phyloP scores from a whole-genome alignment of 2,797 vertebrate genomes.

The Acipenser ruthenus region DNA sequence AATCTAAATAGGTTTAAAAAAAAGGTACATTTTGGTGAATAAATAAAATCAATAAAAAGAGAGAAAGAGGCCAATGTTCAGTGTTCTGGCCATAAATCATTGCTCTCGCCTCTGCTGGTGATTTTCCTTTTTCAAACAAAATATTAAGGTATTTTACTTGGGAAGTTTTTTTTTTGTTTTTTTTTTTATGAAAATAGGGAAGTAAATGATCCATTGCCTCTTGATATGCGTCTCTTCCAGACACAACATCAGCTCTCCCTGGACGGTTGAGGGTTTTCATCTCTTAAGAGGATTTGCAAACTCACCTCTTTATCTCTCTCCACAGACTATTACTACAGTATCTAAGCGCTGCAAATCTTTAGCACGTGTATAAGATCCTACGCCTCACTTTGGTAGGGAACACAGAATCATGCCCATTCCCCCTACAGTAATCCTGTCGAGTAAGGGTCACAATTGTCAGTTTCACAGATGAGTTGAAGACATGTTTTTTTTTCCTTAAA shows the following conservation, averaged over 20 bases:
- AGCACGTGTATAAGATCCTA: not conserved
- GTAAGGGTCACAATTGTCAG: constrained; percentile 10
- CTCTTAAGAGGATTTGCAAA: constrained; percentile 23
- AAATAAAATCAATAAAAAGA: no score
- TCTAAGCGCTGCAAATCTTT: not conserved
- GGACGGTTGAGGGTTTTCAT: constrained; percentile 3
- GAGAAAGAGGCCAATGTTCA: no score
- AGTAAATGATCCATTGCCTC: not conserved
- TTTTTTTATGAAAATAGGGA: no score
- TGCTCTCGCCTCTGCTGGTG: no score
- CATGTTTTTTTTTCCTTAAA: no score
- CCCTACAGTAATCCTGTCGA: constrained; percentile 47
- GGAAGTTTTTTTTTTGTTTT: not conserved
- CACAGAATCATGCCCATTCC: constrained; percentile 44
- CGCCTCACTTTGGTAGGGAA: not conserved
- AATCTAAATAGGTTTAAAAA: no score
- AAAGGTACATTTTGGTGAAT: no score
- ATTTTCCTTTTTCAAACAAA: not conserved
- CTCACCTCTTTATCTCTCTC: constrained; percentile 44
- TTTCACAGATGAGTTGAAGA: constrained; percentile 5
- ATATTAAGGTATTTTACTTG: not conserved
- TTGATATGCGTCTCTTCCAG: not conserved
- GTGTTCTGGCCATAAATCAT: no score
- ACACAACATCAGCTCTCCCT: constrained; percentile 10
- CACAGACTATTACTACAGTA: constrained; percentile 31